Base-by-base conservation (phyloP, 1,140 invertebrate genomes). In the Nasonia giraulti region DNA sequence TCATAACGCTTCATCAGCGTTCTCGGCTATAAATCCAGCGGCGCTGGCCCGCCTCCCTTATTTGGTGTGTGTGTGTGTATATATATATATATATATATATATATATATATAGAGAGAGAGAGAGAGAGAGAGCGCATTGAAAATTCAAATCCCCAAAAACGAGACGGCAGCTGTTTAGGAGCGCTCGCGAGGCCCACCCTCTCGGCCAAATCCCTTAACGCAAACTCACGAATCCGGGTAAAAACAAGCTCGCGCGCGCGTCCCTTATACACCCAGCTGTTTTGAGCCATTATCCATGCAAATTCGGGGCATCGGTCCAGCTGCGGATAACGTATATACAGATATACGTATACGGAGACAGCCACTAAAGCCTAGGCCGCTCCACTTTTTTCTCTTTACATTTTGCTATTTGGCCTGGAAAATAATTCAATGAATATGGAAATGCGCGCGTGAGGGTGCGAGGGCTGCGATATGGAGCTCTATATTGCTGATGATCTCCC, bases 121-220 rank as follows among this genome's bases (percentile, higher is more conserved):
- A 23, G 62, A 17, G 69, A 37, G 14, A 37, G 23, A 2, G 47
- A 27, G 17, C 17, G 11, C 81, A 66, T 76, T 76, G 81, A 76
- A 76, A 83, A 83, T 83, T 76, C 81, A 83, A 83, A 83, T 83
- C 33, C 55, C 37, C 55, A 83, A 83, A 83, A 83, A 76, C 68
- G 33, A 76, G 20, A 73, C 55, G 73, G 31, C 81, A 76, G 78
- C 78, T 80, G 81, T 76, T 83, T 76, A 83, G 55, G 14, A 55
- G 20, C 33, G 33, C 27, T 27, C 33, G 33, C 33, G 20, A 50
- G 11, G 27, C 50, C 31, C 27, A 33, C 8, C 68, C 68, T 33
- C 73, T 40, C 50, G 50, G 23, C 33, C 23, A 69, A 80, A 80
- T 80, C 66, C 62, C 37, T 69, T 44, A 69, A 69, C 37, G 55